Conservation (phyloP, 2,113 vertebrate genomes). For the Eulemur macaco region DNA sequence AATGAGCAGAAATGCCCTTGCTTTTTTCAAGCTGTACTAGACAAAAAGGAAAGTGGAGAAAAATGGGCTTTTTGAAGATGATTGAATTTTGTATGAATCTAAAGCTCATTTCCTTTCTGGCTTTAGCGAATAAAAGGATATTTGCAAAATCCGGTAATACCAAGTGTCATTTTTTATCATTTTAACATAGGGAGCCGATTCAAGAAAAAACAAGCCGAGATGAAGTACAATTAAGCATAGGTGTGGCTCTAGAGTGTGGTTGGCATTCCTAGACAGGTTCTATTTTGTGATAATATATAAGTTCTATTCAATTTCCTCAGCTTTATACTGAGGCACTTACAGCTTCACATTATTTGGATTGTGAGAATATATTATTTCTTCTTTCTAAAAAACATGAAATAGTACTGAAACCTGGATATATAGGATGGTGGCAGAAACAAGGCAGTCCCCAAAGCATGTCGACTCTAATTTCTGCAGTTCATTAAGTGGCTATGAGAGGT, state of each 20-base stretch:
- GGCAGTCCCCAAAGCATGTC: not conserved
- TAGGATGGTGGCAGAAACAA: not conserved
- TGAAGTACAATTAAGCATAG: not conserved
- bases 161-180: not conserved
- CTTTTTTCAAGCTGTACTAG: not conserved
- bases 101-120: constrained; percentile 44
- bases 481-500: not conserved
- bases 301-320: constrained; percentile 40
- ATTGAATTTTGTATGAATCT: constrained; percentile 52
- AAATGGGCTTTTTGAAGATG: not conserved
- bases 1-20: not conserved
- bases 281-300: constrained; percentile 30
- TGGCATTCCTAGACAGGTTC: not conserved
- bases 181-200: not conserved
- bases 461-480: not conserved
- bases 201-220: not conserved
- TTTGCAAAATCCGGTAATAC: constrained; percentile 19
- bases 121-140: constrained; percentile 5
- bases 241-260: not conserved
- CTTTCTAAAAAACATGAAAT: not conserved
- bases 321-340: not conserved
- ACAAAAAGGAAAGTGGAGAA: constrained; percentile 1
- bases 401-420: not conserved
- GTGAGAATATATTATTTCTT: constrained; percentile 9
- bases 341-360: constrained; percentile 6